phyloP scores from a whole-genome alignment of 2,797 vertebrate species.

The Peromyscus melanophrys region DNA sequence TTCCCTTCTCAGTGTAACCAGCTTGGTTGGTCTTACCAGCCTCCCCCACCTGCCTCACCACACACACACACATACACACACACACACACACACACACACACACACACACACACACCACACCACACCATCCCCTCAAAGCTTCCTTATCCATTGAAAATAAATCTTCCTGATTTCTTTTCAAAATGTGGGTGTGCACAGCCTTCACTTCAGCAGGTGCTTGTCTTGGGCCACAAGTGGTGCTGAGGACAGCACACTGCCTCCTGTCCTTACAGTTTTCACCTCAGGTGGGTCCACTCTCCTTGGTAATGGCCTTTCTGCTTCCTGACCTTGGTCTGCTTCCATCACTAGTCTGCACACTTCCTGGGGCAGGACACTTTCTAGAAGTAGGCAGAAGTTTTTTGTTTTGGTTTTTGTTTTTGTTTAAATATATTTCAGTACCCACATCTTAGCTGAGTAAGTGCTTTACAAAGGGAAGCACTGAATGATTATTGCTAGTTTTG shows the following conservation, averaged over 20 bases:
- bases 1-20: background rate
- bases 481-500: fast-evolving
- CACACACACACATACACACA: too few species aligned
- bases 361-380: too few species aligned
- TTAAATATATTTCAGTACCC: background rate
- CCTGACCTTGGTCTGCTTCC: background rate
- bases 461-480: background rate
- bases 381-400: background rate
- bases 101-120: too few species aligned
- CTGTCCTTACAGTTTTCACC: background rate
- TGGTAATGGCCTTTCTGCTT: background rate
- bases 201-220: background rate
- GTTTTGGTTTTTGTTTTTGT: too few species aligned
- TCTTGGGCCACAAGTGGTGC: background rate
- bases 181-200: background rate
- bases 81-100: too few species aligned
- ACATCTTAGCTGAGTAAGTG: background rate
- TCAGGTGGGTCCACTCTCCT: background rate
- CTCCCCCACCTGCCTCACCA: fast-evolving
- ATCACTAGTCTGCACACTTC: too few species aligned
- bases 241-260: fast-evolving
- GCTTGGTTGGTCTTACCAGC: background rate
- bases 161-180: too few species aligned
- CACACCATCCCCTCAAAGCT: background rate
- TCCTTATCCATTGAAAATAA: background rate